Percentiles rank a stretch among this genome's conserved stretches.
These are phyloP conservation scores for Hydrotaea cyrtoneurina DNA, from an alignment of 2,888 invertebrate species.

Conservation along the genomic window DNA sequence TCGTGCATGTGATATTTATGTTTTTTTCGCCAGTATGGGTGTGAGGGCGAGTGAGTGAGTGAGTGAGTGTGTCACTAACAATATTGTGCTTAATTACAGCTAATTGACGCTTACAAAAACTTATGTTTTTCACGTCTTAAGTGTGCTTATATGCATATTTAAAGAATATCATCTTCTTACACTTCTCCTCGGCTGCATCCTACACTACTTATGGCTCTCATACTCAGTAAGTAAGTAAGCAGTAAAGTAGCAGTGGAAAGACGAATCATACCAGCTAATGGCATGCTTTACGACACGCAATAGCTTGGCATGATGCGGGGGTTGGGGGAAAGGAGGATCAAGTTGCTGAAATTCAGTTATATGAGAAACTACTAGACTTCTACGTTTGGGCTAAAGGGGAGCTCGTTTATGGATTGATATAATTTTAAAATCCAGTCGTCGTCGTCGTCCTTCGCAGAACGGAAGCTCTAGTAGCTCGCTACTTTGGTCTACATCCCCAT, in stretches of 20 bases:
- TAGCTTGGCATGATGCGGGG: not conserved
- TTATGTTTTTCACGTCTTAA: slow-evolving; percentile 68
- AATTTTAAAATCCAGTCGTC: slow-evolving; percentile 1
- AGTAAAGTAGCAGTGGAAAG: slow-evolving; percentile 18
- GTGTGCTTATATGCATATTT: slow-evolving; percentile 55
- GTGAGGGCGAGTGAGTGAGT: too few relatives aligned
- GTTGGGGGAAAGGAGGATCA: slow-evolving; percentile 17
- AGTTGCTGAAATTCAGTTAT: slow-evolving; percentile 14
- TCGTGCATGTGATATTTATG: not conserved
- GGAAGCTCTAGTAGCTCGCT: too few relatives aligned
- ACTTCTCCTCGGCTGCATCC: not conserved
- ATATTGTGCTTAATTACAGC: slow-evolving; percentile 79
- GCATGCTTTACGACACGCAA: slow-evolving; percentile 41
- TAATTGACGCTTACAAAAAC: slow-evolving; percentile 79
- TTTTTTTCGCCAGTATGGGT: not conserved
- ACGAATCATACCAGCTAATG: slow-evolving; percentile 49
- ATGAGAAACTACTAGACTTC: slow-evolving; percentile 5
- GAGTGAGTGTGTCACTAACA: slow-evolving; percentile 68
- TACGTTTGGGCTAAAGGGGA: not conserved
- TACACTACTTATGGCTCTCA: not conserved
- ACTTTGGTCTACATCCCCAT: too few relatives aligned
- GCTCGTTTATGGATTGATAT: not conserved
- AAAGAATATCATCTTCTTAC: slow-evolving; percentile 11
- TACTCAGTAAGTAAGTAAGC: not conserved
- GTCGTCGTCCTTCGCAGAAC: too few relatives aligned